Evolutionary conservation across 2,888 invertebrate genomes (phyloP).

Genomic region (Neuroscelio doddi): DNA sequence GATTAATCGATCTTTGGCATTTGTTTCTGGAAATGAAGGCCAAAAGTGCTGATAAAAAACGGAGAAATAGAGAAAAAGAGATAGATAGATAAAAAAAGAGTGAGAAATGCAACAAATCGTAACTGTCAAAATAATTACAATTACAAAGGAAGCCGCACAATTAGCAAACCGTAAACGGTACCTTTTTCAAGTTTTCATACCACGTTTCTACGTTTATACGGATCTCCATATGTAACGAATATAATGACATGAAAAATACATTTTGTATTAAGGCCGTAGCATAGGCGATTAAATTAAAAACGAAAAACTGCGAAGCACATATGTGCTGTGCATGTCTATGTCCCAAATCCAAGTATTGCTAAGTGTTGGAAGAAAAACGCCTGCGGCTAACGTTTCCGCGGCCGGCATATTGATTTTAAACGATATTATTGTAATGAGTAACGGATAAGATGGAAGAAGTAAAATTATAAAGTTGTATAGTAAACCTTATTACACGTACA

Average conservation of each 20-base stretch:
- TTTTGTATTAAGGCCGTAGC: constrained; percentile 67
- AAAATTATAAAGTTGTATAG: constrained; percentile 70
- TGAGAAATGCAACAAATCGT: not conserved
- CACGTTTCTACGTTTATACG: constrained; percentile 70
- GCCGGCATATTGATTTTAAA: constrained; percentile 67
- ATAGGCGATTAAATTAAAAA: constrained; percentile 55
- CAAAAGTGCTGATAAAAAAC: not conserved
- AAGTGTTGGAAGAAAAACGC: constrained; percentile 58
- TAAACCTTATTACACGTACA: constrained; percentile 64
- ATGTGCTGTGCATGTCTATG: constrained; percentile 55
- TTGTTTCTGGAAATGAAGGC: too few species aligned
- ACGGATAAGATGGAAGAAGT: constrained; percentile 57
- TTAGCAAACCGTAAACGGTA: constrained; percentile 51
- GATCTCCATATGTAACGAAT: constrained; percentile 62
- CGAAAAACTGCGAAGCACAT: constrained; percentile 46
- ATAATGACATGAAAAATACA: constrained; percentile 51
- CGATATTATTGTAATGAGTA: constrained; percentile 64
- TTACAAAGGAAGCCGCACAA: constrained; percentile 38
- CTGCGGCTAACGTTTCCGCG: constrained; percentile 59
- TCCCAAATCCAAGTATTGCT: constrained; percentile 62
- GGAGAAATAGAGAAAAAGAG: constrained; percentile 12
- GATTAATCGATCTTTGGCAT: too few species aligned
- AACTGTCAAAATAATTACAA: constrained; percentile 37
- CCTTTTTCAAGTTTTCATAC: constrained; percentile 69
- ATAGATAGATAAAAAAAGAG: constrained; percentile 9